Evolutionary conservation across 2,797 vertebrate genomes (phyloP).

Genomic region (Orestias chungarensis): DNA sequence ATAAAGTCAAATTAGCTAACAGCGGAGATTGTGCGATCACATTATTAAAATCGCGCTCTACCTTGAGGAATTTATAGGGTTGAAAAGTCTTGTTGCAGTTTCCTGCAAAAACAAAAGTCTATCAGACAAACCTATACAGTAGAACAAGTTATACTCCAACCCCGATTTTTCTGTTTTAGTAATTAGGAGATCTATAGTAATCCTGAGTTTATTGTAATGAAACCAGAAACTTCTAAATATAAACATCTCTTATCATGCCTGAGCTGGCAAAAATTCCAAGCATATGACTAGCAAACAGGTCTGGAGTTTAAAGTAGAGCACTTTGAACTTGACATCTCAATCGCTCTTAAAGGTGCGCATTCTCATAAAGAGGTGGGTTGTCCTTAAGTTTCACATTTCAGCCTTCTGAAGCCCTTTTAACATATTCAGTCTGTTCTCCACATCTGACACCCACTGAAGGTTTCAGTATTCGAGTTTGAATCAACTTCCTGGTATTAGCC

Average conservation of each 20-base stretch:
- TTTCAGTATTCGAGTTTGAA: neutral
- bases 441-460: neutral
- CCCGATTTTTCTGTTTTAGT: neutral
- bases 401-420: neutral
- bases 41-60: neutral
- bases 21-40: neutral
- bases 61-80: neutral
- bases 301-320: neutral
- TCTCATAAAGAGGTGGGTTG: neutral
- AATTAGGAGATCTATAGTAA: neutral
- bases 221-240: neutral
- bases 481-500: neutral
- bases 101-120: neutral
- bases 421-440: neutral
- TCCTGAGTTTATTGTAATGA: neutral
- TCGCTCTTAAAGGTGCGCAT: neutral
- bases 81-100: neutral
- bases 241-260: neutral
- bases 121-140: neutral
- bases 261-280: neutral
- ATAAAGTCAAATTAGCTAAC: neutral
- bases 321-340: neutral
- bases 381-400: neutral
- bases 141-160: neutral
- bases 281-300: neutral